These are phyloP conservation scores for Chalcis sispes DNA, from an alignment of 2,888 invertebrate species.

Conservation along the genomic window DNA sequence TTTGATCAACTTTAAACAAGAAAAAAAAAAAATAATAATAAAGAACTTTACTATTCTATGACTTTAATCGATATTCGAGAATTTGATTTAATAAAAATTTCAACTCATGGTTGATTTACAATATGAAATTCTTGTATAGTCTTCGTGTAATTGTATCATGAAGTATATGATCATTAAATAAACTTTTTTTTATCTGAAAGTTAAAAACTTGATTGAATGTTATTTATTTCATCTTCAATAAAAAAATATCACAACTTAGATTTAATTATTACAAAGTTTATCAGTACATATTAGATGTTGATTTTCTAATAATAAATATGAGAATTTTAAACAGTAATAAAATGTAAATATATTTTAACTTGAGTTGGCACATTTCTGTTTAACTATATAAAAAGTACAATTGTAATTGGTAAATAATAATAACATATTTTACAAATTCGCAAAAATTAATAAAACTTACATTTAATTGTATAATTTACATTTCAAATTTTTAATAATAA, in stretches of 20 bases:
- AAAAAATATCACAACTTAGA: conserved; percentile 56
- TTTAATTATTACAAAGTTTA: conserved; percentile 41
- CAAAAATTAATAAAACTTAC: conserved; percentile 51
- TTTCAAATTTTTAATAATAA: conserved; percentile 16
- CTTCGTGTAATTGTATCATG: conserved; percentile 52
- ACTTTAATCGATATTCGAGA: conserved; percentile 8
- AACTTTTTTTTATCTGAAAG: conserved; percentile 53
- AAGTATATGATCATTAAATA: conserved; percentile 50
- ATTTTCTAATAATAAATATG: conserved; percentile 18
- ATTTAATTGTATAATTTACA: conserved; percentile 28
- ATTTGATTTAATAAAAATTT: conserved; percentile 18
- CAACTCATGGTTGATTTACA: conserved; percentile 26
- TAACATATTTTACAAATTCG: conserved; percentile 46
- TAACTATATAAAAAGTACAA: conserved; percentile 51
- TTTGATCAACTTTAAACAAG: conserved; percentile 4
- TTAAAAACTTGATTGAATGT: conserved; percentile 10
- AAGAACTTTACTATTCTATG: conserved; percentile 4
- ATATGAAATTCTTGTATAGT: conserved; percentile 55
- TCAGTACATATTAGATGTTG: conserved; percentile 26
- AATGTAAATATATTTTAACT: conserved; percentile 43
- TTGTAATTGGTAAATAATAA: conserved; percentile 43
- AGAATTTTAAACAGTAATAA: conserved; percentile 42
- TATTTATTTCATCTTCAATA: conserved; percentile 49
- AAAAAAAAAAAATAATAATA: conserved; percentile 1
- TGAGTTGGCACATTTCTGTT: conserved; percentile 53